Percentiles rank a stretch among this genome's conserved stretches.
Evolutionary conservation across 1,140 invertebrate genomes (phyloP).

Genomic region (Drosophila murphyi): DNA sequence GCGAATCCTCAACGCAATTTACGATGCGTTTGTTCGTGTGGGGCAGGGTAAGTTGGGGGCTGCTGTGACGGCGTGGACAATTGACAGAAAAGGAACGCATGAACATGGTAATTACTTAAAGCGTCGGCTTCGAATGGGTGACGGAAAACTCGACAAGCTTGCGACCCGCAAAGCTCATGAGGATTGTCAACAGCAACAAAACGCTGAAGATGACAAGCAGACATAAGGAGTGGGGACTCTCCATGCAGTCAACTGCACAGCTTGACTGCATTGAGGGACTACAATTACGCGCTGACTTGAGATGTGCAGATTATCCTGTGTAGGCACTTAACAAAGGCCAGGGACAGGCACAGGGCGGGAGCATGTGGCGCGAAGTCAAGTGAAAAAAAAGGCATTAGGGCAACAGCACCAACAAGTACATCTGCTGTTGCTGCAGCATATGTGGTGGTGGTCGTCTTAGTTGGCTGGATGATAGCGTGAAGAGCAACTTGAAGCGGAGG

Average conservation of each 20-base stretch:
- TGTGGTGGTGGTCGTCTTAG: slow-evolving; percentile 41
- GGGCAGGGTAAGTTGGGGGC: not conserved
- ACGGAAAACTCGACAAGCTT: slow-evolving; percentile 52
- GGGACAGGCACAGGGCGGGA: slow-evolving; percentile 18
- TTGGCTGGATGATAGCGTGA: slow-evolving; percentile 42
- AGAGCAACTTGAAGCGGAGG: slow-evolving; percentile 41
- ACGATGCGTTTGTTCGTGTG: slow-evolving; percentile 21
- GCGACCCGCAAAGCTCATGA: slow-evolving; percentile 46
- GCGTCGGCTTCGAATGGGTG: slow-evolving; percentile 34
- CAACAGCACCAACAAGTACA: slow-evolving; percentile 8
- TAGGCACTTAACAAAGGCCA: slow-evolving; percentile 74
- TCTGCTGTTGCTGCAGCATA: slow-evolving; percentile 12
- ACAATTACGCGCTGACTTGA: slow-evolving; percentile 74
- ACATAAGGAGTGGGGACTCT: slow-evolving; percentile 1
- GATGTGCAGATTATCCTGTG: slow-evolving; percentile 77
- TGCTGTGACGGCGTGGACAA: slow-evolving; percentile 10
- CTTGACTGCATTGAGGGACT: slow-evolving; percentile 63
- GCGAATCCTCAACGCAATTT: slow-evolving; percentile 2
- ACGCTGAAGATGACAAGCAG: slow-evolving; percentile 26
- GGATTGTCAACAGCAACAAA: slow-evolving; percentile 48
- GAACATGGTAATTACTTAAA: slow-evolving; percentile 76
- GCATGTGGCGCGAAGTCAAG: slow-evolving; percentile 36
- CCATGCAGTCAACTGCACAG: slow-evolving; percentile 71
- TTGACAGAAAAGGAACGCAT: slow-evolving; percentile 15
- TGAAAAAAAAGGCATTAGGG: slow-evolving; percentile 42